Conservation (phyloP, 2,113 vertebrate species). For the Zootoca vivipara region DNA sequence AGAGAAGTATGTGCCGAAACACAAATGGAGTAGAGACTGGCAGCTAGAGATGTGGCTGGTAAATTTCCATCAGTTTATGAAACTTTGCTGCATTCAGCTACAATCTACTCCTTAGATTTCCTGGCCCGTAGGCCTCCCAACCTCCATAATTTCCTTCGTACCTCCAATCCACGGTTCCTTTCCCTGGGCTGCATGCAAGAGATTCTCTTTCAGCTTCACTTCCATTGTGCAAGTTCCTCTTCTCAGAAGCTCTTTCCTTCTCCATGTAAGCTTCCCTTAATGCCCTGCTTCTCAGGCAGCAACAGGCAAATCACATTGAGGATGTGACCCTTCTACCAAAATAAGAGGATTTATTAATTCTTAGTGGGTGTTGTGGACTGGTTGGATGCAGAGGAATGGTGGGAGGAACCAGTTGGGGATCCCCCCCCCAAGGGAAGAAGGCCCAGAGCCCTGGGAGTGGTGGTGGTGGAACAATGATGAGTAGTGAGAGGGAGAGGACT, state of each 20-base stretch:
- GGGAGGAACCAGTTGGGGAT: too few species aligned
- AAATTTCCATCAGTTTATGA: neutral
- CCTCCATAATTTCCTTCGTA: too few species aligned
- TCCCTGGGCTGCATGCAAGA: neutral
- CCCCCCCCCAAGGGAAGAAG: too few species aligned
- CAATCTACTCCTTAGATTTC: neutral
- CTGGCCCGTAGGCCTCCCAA: too few species aligned
- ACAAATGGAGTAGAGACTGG: neutral
- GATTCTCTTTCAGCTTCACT: neutral
- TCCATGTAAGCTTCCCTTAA: neutral
- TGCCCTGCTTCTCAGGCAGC: neutral
- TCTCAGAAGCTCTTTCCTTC: neutral
- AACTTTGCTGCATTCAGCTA: neutral
- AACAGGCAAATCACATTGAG: neutral
- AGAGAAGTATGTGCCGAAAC: neutral
- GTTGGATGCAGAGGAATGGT: too few species aligned
- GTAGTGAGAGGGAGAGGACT: too few species aligned
- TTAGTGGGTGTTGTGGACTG: neutral
- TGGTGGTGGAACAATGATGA: too few species aligned
- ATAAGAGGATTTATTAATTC: neutral
- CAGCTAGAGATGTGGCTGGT: neutral
- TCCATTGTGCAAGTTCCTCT: neutral
- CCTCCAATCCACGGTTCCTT: neutral
- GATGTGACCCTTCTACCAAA: neutral
- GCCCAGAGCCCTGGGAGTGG: too few species aligned